Evolutionary conservation across 2,888 invertebrate species (phyloP).

Genomic region (Pteria penguin): DNA sequence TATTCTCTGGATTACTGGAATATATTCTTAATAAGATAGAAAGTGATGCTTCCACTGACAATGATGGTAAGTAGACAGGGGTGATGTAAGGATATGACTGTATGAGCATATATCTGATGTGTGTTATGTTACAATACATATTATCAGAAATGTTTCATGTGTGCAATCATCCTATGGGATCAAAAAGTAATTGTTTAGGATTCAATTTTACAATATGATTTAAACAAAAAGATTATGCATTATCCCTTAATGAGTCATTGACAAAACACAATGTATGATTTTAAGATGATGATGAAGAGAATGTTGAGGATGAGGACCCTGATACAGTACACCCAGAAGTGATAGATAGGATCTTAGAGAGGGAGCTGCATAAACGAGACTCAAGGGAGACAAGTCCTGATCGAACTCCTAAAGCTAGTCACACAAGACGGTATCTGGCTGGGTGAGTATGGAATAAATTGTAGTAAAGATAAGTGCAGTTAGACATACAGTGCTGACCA

Average conservation of each 20-base stretch:
- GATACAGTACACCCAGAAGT: conserved; percentile 56
- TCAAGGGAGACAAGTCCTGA: conserved; percentile 9
- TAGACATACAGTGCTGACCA: too few relatives aligned
- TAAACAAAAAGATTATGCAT: too few relatives aligned
- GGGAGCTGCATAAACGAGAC: conserved; percentile 47
- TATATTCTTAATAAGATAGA: conserved; percentile 77
- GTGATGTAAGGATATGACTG: too few relatives aligned
- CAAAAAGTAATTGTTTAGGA: too few relatives aligned
- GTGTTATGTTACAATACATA: too few relatives aligned
- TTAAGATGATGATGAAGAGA: conserved; percentile 45
- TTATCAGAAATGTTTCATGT: too few relatives aligned
- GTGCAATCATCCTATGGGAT: too few relatives aligned
- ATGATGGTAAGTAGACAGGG: conserved; percentile 59
- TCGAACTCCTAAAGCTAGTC: conserved; percentile 15
- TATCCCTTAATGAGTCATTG: too few relatives aligned
- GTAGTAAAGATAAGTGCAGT: too few relatives aligned
- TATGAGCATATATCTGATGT: too few relatives aligned
- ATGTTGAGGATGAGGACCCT: conserved; percentile 56
- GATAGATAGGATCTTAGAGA: conserved; percentile 57
- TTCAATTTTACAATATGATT: too few relatives aligned
- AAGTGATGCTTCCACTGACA: conserved; percentile 68
- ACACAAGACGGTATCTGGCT: neutral
- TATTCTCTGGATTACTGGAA: conserved; percentile 77
- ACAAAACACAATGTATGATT: neutral
- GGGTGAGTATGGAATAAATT: too few relatives aligned